Base-by-base conservation (phyloP, 2,888 invertebrate genomes). In the Andrena marginata region DNA sequence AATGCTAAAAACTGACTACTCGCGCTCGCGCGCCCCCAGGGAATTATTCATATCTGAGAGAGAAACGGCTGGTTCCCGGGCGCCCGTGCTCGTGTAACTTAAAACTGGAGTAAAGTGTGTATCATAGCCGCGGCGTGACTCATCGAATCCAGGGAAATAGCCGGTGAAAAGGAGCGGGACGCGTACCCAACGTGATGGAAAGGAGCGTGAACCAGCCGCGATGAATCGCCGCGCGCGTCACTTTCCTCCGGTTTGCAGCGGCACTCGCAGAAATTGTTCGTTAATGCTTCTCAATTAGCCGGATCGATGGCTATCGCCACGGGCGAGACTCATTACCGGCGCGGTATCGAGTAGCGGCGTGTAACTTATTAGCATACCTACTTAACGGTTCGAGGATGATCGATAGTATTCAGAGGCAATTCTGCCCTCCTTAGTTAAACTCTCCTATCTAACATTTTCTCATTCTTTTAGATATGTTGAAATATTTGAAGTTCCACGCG, bases 1-100 rank as follows among this genome's bases (percentile, higher is more conserved):
- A 83, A 80, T 60, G 77, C 54, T 75, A 77, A 77, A 80, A 80
- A 85, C 71, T 64, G 70, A 68, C 69, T 33, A 33, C 49, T 54
- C 59, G 49, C 31, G 63, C 69, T 48, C 78, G n/a, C 67, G 65
- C 76, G 54, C n/a, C 78, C 69, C 74, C 42, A 0, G 68, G 56
- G 56, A 80, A 85, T 87, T 87, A 83, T 83, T 87, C 85, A 83
- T 82, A 80, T 80, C 65, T 35, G 51, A 64, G 73, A 51, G 73
- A 77, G 70, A 82, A 62, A 69, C 33, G 75, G 72, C 64, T 72
- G 75, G 68, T 54, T 54, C 26, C 54, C 20, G 62, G 60, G 56
- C 29, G 29, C 7, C 59, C 29, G 6, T 23, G 26, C 33, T 70
- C 76, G 33, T 72, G 84, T 84, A 60, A 77, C 80, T 75, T 86